These are phyloP conservation scores for Eupithecia subfuscata DNA, from an alignment of 2,888 invertebrate genomes.

Conservation along the genomic window DNA sequence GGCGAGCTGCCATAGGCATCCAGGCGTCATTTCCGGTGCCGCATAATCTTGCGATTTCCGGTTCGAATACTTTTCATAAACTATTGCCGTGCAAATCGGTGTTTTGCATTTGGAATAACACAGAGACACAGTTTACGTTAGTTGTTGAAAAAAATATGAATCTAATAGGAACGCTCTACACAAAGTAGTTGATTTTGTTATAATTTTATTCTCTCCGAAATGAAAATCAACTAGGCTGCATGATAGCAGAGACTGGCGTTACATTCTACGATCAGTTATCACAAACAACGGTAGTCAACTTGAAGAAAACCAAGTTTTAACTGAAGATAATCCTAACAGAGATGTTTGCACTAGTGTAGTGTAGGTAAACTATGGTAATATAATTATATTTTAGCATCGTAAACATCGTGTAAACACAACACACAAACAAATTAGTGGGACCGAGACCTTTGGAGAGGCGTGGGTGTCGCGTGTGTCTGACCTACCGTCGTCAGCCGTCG, in stretches of 20 bases:
- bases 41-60: conserved; percentile 60
- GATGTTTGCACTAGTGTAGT: background rate
- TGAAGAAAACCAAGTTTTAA: background rate
- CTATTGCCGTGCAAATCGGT: background rate
- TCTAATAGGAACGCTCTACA: background rate
- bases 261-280: background rate
- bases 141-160: background rate
- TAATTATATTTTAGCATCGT: background rate
- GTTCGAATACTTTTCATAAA: conserved; percentile 30
- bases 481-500: conserved; percentile 13
- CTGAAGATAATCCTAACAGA: background rate
- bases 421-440: conserved; percentile 28
- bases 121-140: background rate
- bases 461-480: conserved; percentile 38
- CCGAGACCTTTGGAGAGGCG: conserved; percentile 41
- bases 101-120: background rate
- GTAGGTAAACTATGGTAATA: background rate
- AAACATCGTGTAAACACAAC: conserved; percentile 1
- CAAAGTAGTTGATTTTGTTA: background rate
- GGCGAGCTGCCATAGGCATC: conserved; percentile 48
- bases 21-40: conserved; percentile 62
- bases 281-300: background rate
- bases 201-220: background rate
- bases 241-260: background rate
- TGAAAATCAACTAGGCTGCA: background rate